Percentiles rank a stretch among this genome's conserved stretches.
These are phyloP conservation scores for Piezodorus guildinii DNA, from an alignment of 1,140 invertebrate species.

Conservation along the genomic window DNA sequence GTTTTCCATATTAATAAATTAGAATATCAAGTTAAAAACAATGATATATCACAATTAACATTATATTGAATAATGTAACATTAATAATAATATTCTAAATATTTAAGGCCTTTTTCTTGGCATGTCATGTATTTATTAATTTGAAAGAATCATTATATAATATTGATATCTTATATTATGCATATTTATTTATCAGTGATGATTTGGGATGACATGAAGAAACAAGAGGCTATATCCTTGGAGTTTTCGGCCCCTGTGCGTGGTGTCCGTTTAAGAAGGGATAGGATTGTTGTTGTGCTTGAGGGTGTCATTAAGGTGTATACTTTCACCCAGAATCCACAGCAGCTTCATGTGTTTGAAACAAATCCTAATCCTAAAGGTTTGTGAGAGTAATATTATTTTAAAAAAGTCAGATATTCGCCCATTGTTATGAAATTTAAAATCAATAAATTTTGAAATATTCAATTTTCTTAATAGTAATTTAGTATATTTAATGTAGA, in stretches of 20 bases:
- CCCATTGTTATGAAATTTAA: too few relatives aligned
- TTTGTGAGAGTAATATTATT: conserved; percentile 28
- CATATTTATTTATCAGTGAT: conserved; percentile 51
- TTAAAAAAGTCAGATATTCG: too few relatives aligned
- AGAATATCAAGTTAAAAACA: too few relatives aligned
- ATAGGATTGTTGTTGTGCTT: conserved; percentile 90
- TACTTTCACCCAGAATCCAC: conserved; percentile 91
- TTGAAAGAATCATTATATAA: too few relatives aligned
- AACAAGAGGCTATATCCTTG: conserved; percentile 81
- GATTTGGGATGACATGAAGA: conserved; percentile 96
- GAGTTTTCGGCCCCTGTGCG: conserved; percentile 87
- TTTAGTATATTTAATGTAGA: not conserved
- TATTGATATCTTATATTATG: too few relatives aligned
- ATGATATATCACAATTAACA: not conserved
- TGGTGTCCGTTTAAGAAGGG: conserved; percentile 78
- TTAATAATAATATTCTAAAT: too few relatives aligned
- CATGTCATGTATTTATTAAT: too few relatives aligned
- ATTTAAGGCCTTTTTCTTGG: too few relatives aligned
- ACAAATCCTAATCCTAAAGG: conserved; percentile 83
- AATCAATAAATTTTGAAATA: too few relatives aligned
- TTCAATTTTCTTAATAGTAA: conserved; percentile 9
- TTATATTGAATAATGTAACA: too few relatives aligned
- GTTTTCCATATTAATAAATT: too few relatives aligned
- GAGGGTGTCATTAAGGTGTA: conserved; percentile 96
- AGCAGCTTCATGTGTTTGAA: conserved; percentile 92